Base-by-base conservation (phyloP, 2,888 invertebrate species). In the Elegia similella region DNA sequence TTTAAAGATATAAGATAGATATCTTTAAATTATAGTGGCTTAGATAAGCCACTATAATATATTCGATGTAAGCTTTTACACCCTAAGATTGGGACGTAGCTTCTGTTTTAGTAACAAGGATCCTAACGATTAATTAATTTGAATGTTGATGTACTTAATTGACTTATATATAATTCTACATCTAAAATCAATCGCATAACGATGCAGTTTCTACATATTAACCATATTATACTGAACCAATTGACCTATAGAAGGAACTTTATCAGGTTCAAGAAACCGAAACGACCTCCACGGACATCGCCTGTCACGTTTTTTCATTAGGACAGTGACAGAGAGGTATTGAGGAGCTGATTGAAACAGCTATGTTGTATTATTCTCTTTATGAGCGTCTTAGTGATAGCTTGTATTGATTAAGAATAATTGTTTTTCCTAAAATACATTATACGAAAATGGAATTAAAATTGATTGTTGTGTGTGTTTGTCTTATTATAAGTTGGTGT, bases 251-350 rank as follows among this genome's bases (percentile, higher is more conserved):
- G 32, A 16, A 7, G 1, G 10, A 15, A 38, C n/a, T 50, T 50
- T 50, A 50, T 50, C 50, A 17, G 15, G 48, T 48, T 23, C 32
- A 32, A 50, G 50, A 16, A 15, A 50, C 50, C 50, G 32, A 17
- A 13, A 16, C 32, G 50, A 50, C 50, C 34, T 50, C 16, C 16
- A 34, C 23, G 6, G 32, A 15, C 13, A 50, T 50, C 34, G 7
- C 10, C 34, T 10, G 32, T 17, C 50, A 16, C 50, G 5, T 34
- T 50, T 50, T 5, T 8, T 50, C 38, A 34, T 17, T 17, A 34
- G 16, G 6, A 34, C 10, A 16, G 17, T 15, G 34, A 50, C 2
- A n/a, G 50, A 38, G 50, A 50, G 1, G 38, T 17, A 34, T 7
- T 50, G 50, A 50, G 50, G 17, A 34, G 30, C 34, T 50, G 13